phyloP scores from a whole-genome alignment of 2,888 invertebrate species.

The Pheosia tremula region DNA sequence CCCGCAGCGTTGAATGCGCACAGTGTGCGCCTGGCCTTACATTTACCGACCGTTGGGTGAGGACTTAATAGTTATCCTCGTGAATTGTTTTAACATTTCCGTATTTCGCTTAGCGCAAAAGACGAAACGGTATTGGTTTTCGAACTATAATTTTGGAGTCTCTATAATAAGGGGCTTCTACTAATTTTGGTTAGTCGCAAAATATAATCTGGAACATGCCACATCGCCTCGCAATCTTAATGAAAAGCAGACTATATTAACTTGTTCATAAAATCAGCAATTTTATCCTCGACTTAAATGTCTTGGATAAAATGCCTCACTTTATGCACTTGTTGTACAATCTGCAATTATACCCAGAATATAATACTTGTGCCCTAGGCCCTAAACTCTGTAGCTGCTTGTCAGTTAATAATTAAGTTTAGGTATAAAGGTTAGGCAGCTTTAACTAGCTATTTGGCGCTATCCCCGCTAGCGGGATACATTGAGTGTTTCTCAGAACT shows the following conservation, averaged over 20 bases:
- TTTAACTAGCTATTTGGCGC: conserved; percentile 42
- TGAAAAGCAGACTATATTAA: too few species aligned
- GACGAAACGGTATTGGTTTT: too few species aligned
- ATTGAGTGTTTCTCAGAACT: conserved; percentile 28
- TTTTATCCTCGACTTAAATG: too few species aligned
- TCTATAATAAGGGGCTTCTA: too few species aligned
- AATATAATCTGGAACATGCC: too few species aligned
- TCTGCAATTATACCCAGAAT: too few species aligned
- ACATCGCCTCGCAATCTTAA: too few species aligned
- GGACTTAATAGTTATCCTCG: conserved; percentile 24
- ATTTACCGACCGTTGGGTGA: conserved; percentile 28
- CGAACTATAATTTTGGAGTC: too few species aligned
- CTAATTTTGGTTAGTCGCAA: too few species aligned
- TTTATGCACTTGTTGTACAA: too few species aligned
- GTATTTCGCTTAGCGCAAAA: not conserved
- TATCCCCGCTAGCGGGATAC: conserved; percentile 44
- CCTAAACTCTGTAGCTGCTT: not conserved
- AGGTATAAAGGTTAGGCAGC: conserved; percentile 39
- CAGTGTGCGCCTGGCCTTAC: conserved; percentile 34
- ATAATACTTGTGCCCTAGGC: conserved; percentile 5
- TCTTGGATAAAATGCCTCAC: too few species aligned
- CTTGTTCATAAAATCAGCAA: too few species aligned
- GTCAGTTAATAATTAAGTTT: conserved; percentile 46
- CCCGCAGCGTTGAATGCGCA: conserved; percentile 39
- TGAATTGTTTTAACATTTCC: conserved; percentile 17